Conservation (phyloP, 2,888 invertebrate genomes). For the Lobophora halterata region DNA sequence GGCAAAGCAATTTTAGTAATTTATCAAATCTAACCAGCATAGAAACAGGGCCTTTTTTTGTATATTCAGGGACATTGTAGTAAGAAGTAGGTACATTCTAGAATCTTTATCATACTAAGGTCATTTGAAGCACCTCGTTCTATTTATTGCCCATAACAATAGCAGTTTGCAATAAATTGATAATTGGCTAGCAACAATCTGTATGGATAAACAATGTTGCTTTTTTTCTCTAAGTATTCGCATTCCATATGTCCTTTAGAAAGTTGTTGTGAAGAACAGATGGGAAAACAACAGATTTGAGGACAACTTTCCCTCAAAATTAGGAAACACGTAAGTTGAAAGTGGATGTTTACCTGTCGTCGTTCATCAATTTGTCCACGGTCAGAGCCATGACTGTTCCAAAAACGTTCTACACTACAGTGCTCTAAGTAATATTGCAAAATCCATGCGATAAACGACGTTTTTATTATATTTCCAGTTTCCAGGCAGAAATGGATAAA, state of each 20-base stretch:
- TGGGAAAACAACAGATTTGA: slow-evolving; percentile 18
- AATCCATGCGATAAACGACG: slow-evolving; percentile 38
- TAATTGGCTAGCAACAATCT: too few relatives aligned
- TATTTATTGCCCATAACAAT: slow-evolving; percentile 1
- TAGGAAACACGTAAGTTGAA: slow-evolving; percentile 35
- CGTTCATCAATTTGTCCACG: slow-evolving; percentile 68
- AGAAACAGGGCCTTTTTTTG: too few relatives aligned
- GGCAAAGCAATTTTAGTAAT: too few relatives aligned
- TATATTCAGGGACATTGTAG: too few relatives aligned
- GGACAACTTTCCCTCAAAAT: slow-evolving; percentile 57
- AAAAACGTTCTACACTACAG: slow-evolving; percentile 17
- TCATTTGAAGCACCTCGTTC: slow-evolving; percentile 9
- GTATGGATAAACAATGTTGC: too few relatives aligned
- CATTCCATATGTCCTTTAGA: too few relatives aligned
- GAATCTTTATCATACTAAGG: slow-evolving; percentile 16
- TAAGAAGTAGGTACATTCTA: slow-evolving; percentile 2
- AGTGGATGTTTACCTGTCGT: slow-evolving; percentile 60
- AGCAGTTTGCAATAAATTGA: neutral
- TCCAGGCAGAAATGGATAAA: too few relatives aligned
- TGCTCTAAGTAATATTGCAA: slow-evolving; percentile 24
- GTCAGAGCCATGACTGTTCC: slow-evolving; percentile 58
- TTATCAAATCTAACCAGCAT: too few relatives aligned
- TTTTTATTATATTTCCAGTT: slow-evolving; percentile 48
- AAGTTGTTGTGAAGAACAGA: slow-evolving; percentile 4
- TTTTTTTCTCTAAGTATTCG: too few relatives aligned